Base-by-base conservation (phyloP, 2,113 vertebrate species). In the Sinocyclocheilus anophthalmus region DNA sequence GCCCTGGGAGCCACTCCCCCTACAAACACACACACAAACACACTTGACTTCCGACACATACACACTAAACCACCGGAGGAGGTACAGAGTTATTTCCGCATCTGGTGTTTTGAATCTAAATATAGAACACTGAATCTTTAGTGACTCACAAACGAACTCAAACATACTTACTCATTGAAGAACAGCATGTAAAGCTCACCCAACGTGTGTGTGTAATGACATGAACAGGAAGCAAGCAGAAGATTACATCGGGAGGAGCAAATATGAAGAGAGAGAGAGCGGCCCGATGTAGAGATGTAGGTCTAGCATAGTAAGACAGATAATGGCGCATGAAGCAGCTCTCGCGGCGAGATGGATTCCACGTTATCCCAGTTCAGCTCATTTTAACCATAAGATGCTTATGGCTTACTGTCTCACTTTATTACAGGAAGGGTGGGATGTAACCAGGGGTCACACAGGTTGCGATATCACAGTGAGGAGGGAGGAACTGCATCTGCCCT, bases 331-430 rank as follows among this genome's bases (percentile, higher is more conserved):
- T 14, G 26, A 75, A 63, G 39, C 85, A 53, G 89, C 30, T 81
- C 72, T 87, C 10, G 50, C 72, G 76, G 42, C 11, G 33, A 67
- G 76, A 88, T 63, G 57, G 76, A 89, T 82, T 50, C 79, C 55
- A 73, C 76, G 79, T 89, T 81, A 87, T 86, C 83, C 81, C 79
- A 84, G 69, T 89, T 87, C 80, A 82, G 83, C 85, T 87, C 87
- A 89, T 87, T 87, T 88, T 85, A 82, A 76, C 83, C 70, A 69
- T 88, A 87, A 88, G 86, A 87, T 55, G 70, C 83, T 90, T 89
- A 81, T 24, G 85, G 30, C 30, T 33, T 33, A 33, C 30, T 33
- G 30, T 86, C 86, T 84, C 69, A 4, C 76, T 86, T 86, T 80
- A 87, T 87, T 87, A 86, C 85, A 72, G 50, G 45, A 42, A 55